Conservation (phyloP, 2,113 vertebrate species). For the Bubo scandiacus region DNA sequence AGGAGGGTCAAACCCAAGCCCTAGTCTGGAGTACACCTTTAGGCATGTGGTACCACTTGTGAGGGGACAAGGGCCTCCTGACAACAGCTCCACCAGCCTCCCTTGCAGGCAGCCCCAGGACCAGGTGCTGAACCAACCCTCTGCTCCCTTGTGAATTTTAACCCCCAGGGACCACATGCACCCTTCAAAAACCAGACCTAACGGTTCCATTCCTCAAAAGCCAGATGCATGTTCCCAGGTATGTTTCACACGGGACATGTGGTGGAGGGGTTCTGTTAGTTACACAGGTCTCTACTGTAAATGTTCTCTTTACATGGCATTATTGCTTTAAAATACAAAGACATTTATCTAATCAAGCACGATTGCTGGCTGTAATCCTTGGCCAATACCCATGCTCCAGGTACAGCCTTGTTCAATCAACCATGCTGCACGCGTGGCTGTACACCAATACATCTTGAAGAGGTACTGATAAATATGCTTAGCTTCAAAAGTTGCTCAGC, state of each 20-base stretch:
- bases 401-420: not conserved
- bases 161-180: fast-evolving
- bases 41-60: not conserved
- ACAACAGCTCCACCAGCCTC: not conserved
- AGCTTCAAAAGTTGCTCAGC: not conserved
- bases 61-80: not conserved
- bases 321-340: not conserved
- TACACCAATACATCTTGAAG: not conserved
- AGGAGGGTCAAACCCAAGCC: not conserved
- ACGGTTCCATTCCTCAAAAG: not conserved
- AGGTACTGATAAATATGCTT: not conserved
- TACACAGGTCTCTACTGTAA: not conserved
- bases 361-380: not conserved
- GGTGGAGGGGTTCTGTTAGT: not conserved
- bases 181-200: not conserved
- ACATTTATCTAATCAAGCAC: not conserved
- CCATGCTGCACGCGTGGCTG: fast-evolving
- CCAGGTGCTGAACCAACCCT: not conserved
- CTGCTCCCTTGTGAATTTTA: not conserved
- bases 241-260: not conserved
- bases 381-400: not conserved
- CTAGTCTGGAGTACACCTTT: not conserved
- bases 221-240: not conserved
- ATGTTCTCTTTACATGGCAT: not conserved
- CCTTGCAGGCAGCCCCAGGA: not conserved